Percentiles rank a stretch among this genome's conserved stretches.
Evolutionary conservation across 2,113 vertebrate species (phyloP).

Genomic region (Rhynchomys soricoides): DNA sequence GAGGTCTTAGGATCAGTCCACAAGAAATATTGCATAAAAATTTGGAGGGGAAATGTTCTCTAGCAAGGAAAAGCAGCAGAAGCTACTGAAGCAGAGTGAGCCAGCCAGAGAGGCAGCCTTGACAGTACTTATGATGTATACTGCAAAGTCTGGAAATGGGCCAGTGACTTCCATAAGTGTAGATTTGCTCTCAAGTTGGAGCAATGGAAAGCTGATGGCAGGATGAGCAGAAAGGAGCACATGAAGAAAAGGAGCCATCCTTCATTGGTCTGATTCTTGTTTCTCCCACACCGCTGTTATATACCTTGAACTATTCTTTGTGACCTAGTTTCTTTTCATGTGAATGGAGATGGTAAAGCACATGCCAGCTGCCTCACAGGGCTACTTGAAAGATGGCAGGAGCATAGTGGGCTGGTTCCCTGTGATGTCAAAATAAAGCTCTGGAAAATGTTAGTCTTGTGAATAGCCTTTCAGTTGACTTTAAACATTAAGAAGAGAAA

Average conservation of each 20-base stretch:
- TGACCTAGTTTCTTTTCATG: not conserved
- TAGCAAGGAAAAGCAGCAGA: not conserved
- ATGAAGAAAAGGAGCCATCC: not conserved
- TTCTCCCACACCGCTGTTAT: not conserved
- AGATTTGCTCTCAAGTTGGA: not conserved
- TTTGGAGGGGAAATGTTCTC: not conserved
- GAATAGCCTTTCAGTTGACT: constrained; percentile 3
- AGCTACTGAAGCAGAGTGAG: no score
- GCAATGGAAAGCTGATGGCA: not conserved
- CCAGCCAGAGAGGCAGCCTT: not conserved
- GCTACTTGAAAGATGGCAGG: not conserved
- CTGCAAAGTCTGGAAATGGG: not conserved
- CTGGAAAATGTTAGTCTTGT: not conserved
- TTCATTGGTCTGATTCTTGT: not conserved
- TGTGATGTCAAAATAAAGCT: not conserved
- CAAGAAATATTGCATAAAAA: not conserved
- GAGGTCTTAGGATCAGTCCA: not conserved
- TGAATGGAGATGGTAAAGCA: not conserved
- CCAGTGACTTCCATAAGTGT: not conserved
- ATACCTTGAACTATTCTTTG: not conserved
- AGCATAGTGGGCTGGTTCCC: not conserved
- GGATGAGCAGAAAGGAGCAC: no score
- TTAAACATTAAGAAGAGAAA: not conserved
- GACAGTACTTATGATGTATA: not conserved
- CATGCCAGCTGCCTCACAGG: not conserved